These are phyloP conservation scores for Leptopterna dolabrata DNA, from an alignment of 2,888 invertebrate genomes.

Conservation along the genomic window DNA sequence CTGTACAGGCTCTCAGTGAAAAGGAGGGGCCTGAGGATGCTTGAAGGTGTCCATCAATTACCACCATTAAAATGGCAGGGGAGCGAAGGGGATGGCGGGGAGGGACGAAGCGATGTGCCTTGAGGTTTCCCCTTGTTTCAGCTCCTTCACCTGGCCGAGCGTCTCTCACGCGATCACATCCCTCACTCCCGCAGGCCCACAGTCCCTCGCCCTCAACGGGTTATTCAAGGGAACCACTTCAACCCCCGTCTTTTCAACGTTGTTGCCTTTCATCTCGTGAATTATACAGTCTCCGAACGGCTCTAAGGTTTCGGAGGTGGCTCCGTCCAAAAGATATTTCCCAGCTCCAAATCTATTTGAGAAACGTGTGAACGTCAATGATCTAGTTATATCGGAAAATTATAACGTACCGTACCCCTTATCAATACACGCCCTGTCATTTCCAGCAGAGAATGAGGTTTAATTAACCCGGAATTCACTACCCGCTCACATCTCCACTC, in stretches of 20 bases:
- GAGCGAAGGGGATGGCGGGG: not conserved
- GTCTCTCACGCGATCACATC: constrained; percentile 8
- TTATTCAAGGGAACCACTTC: constrained; percentile 9
- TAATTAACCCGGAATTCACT: too few relatives aligned
- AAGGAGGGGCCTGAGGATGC: not conserved
- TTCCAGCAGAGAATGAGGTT: too few relatives aligned
- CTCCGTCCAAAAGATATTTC: not conserved
- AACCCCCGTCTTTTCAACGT: constrained; percentile 1
- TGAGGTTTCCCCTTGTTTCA: constrained; percentile 22
- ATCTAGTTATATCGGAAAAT: not conserved
- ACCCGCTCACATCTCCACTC: too few relatives aligned
- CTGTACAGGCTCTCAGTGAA: not conserved
- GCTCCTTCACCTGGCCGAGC: not conserved
- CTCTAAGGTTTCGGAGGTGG: not conserved
- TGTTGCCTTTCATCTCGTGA: constrained; percentile 2
- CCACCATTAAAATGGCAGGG: constrained; percentile 19
- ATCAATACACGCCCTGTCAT: not conserved
- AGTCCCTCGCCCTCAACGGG: not conserved
- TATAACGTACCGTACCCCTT: not conserved
- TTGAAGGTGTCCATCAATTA: constrained; percentile 16
- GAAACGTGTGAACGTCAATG: not conserved
- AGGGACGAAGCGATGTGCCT: not conserved
- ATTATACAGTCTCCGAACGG: not conserved
- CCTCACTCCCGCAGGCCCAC: not conserved
- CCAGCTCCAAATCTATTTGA: not conserved